Percentiles rank a stretch among this genome's conserved stretches.
Evolutionary conservation across 2,113 vertebrate species (phyloP).

Genomic region (Lampris megalopsis): DNA sequence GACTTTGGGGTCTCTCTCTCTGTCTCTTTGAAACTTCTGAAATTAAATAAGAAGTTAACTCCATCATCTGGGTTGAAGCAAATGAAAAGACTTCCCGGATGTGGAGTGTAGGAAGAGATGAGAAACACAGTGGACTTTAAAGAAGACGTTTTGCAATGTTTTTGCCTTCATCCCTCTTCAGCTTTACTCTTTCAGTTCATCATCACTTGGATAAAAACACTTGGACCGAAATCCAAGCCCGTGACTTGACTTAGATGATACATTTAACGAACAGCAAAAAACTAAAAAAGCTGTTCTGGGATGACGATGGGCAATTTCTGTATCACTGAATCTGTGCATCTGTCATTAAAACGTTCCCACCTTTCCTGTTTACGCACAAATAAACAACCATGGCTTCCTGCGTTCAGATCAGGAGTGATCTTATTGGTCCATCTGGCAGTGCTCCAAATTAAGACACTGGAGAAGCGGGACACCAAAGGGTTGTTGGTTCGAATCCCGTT

Average conservation of each 20-base stretch:
- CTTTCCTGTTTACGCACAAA: slow-evolving; percentile 75
- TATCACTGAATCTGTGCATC: slow-evolving; percentile 26
- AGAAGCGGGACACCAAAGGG: too few relatives aligned
- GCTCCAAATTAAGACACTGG: not conserved
- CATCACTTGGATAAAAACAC: too few relatives aligned
- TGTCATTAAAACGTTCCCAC: slow-evolving; percentile 30
- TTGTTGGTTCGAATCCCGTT: too few relatives aligned
- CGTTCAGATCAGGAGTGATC: slow-evolving; percentile 29
- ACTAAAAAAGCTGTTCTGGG: not conserved
- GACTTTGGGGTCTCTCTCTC: not conserved
- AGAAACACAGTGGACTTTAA: too few relatives aligned
- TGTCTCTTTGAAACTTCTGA: slow-evolving; percentile 16
- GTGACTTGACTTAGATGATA: not conserved
- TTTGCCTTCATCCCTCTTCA: too few relatives aligned
- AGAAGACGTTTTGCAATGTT: too few relatives aligned
- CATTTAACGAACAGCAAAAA: not conserved
- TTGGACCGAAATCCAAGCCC: too few relatives aligned
- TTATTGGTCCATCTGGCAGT: not conserved
- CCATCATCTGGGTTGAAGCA: not conserved
- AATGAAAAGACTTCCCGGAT: slow-evolving; percentile 1
- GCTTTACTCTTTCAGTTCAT: too few relatives aligned
- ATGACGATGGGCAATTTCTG: slow-evolving; percentile 12
- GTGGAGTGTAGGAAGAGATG: too few relatives aligned
- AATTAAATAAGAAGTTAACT: not conserved
- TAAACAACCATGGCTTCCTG: slow-evolving; percentile 49